These are phyloP conservation scores for Leptopilina syphax DNA, from an alignment of 2,888 invertebrate genomes.

Conservation along the genomic window DNA sequence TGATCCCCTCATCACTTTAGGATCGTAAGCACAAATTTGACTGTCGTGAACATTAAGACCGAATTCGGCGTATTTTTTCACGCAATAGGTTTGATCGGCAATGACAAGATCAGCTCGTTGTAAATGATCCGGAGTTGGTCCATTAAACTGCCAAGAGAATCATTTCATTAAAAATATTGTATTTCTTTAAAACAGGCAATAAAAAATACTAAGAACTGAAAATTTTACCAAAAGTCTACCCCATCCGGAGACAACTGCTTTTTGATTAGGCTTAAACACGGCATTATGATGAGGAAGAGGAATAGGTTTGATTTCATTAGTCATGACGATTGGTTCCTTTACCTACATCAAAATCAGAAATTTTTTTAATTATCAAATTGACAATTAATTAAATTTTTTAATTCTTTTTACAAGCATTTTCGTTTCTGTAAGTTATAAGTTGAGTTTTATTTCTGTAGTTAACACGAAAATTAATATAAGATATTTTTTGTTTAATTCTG, in stretches of 20 bases:
- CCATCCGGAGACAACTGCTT: slow-evolving; percentile 39
- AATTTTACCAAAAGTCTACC: slow-evolving; percentile 41
- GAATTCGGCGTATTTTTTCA: neutral
- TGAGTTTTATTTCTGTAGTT: too few species aligned
- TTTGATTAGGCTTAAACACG: neutral
- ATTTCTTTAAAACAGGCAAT: too few species aligned
- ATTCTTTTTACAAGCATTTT: too few species aligned
- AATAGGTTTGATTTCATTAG: neutral
- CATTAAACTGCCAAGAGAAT: neutral
- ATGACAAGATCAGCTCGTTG: slow-evolving; percentile 44
- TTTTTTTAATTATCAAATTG: neutral
- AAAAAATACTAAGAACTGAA: neutral
- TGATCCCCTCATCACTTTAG: slow-evolving; percentile 32
- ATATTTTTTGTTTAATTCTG: too few species aligned
- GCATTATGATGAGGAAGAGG: slow-evolving; percentile 4
- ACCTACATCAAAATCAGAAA: slow-evolving; percentile 19
- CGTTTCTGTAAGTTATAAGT: too few species aligned
- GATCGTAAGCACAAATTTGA: slow-evolving; percentile 44
- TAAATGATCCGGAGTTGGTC: slow-evolving; percentile 11
- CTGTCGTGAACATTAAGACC: slow-evolving; percentile 39
- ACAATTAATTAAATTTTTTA: too few species aligned
- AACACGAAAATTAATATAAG: too few species aligned
- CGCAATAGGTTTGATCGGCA: slow-evolving; percentile 41
- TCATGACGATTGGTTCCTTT: slow-evolving; percentile 2
- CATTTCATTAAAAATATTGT: neutral